Conservation (phyloP, 2,113 vertebrate genomes). For the Sylvilagus bachmani region DNA sequence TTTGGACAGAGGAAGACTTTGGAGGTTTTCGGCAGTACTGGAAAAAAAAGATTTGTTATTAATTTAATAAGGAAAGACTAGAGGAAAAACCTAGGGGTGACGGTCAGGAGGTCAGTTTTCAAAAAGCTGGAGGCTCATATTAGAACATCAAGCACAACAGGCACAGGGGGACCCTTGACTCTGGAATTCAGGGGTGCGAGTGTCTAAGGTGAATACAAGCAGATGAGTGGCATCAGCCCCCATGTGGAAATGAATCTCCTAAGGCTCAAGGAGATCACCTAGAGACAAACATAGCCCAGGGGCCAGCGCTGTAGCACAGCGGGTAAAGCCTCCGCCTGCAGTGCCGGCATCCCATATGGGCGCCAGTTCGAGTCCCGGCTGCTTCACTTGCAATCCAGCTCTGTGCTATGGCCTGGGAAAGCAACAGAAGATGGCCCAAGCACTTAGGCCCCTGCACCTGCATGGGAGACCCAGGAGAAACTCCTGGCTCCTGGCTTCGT, state of each 20-base stretch:
- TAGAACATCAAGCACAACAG: slow-evolving; percentile 34
- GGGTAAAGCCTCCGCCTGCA: no score
- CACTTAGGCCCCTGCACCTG: no score
- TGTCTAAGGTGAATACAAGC: background rate
- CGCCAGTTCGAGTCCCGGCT: no score
- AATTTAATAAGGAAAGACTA: background rate
- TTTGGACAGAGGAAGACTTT: background rate
- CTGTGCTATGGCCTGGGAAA: no score
- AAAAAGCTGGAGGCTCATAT: slow-evolving; percentile 18
- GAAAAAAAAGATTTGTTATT: slow-evolving; percentile 6
- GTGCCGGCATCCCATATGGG: no score
- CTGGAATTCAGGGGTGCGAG: background rate
- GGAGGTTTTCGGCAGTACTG: background rate
- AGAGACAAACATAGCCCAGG: background rate
- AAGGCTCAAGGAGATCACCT: background rate
- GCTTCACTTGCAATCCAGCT: no score
- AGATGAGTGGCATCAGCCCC: background rate
- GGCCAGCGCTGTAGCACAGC: no score
- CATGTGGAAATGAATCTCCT: background rate
- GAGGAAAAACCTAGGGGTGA: background rate
- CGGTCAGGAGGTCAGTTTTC: slow-evolving; percentile 32
- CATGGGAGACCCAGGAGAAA: no score
- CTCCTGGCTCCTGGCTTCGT: no score
- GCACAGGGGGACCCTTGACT: background rate
- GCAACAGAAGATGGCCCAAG: no score